Conservation (phyloP, 2,797 vertebrate species). For the Dryobates pubescens region DNA sequence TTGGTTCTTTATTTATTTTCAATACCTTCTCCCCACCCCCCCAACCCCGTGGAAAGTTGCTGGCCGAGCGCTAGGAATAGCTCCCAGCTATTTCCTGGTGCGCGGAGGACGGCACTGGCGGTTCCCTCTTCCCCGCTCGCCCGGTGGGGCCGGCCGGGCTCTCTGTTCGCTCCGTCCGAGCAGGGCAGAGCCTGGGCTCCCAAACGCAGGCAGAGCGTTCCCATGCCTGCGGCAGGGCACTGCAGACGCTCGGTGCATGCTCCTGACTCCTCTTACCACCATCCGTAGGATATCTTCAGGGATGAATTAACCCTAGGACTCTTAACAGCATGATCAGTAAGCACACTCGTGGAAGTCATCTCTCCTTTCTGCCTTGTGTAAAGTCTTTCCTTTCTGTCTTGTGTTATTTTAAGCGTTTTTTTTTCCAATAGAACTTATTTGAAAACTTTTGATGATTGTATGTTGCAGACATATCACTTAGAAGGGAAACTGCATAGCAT, state of each 20-base stretch:
- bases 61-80: background rate
- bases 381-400: background rate
- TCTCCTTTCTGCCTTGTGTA: background rate
- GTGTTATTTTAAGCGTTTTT: background rate
- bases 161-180: background rate
- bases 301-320: background rate
- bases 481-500: background rate
- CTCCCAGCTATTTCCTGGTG: constrained; percentile 5
- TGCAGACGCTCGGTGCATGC: background rate
- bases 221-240: background rate
- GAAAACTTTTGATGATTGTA: background rate
- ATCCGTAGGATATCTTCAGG: rapidly evolving
- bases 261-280: too few relatives aligned
- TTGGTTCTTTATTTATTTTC: background rate
- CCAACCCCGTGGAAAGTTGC: background rate
- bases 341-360: background rate
- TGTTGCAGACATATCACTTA: rapidly evolving
- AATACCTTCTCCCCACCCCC: too few relatives aligned
- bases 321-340: background rate
- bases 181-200: background rate
- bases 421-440: background rate
- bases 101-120: background rate
- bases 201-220: background rate
- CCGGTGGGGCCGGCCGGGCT: background rate
- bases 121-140: background rate